phyloP scores from a whole-genome alignment of 2,113 vertebrate species.

The Ramphastos sulfuratus region DNA sequence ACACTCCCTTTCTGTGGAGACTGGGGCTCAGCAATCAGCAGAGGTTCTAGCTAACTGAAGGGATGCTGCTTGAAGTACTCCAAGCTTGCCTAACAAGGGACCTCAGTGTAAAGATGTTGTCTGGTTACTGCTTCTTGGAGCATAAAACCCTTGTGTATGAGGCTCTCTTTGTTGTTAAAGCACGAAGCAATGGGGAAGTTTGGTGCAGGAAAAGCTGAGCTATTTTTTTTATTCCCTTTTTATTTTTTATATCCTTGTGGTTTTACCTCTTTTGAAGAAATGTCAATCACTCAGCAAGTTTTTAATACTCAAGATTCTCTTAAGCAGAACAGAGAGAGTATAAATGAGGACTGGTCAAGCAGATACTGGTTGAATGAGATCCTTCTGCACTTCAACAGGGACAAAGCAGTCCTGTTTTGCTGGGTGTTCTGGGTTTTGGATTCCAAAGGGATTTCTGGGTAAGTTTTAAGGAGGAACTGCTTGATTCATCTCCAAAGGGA shows the following conservation, averaged over 20 bases:
- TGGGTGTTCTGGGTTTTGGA: conserved; percentile 1
- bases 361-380: conserved; percentile 8
- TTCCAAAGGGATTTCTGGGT: background rate
- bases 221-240: background rate
- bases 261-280: background rate
- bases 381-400: background rate
- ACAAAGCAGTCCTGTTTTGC: background rate
- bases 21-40: background rate
- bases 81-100: background rate
- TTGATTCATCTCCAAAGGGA: background rate
- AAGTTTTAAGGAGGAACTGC: background rate
- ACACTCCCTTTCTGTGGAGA: background rate
- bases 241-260: background rate
- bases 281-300: background rate
- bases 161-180: background rate
- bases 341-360: conserved; percentile 5
- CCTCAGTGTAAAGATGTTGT: background rate
- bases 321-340: background rate
- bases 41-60: background rate
- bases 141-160: background rate
- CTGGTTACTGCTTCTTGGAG: conserved; percentile 21
- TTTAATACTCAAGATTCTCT: conserved; percentile 23
- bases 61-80: background rate
- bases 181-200: background rate
- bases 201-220: background rate